phyloP scores from a whole-genome alignment of 37 sponge, comb jelly and placozoan species.

The Halichondria panicea region DNA sequence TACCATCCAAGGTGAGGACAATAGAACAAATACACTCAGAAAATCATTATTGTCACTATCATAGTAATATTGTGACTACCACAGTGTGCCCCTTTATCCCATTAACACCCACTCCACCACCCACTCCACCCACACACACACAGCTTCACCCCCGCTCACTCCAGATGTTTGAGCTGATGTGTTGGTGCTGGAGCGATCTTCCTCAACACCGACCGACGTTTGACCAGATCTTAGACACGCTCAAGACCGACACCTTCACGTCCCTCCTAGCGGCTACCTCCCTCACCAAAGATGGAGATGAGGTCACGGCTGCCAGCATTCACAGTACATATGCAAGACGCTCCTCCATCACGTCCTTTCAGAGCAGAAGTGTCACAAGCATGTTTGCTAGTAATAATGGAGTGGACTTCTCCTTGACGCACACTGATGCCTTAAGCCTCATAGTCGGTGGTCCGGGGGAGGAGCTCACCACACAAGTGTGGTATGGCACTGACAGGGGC shows the following conservation, averaged over 20 bases:
- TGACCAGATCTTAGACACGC: conserved; percentile 32
- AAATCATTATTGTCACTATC: background rate
- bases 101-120: conserved; percentile 26
- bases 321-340: background rate
- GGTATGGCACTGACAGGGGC: conserved; percentile 61
- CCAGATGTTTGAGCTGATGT: conserved; percentile 80
- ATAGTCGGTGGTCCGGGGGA: background rate
- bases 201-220: conserved; percentile 76
- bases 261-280: conserved; percentile 32
- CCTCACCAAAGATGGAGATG: background rate
- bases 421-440: background rate
- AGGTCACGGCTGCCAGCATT: conserved; percentile 31
- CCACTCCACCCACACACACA: conserved; percentile 6
- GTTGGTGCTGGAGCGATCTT: conserved; percentile 84
- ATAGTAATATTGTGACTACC: background rate
- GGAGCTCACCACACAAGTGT: conserved; percentile 32
- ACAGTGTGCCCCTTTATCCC: conserved; percentile 1
- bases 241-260: conserved; percentile 10
- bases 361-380: background rate
- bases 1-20: conserved; percentile 43
- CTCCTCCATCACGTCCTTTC: background rate
- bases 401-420: background rate
- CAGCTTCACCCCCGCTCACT: conserved; percentile 49
- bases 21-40: background rate
- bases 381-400: background rate